Evolutionary conservation across 2,797 vertebrate genomes (phyloP), one percentile per base, ranked within the genome.

Genomic region (Pangasius krempfi): DNA sequence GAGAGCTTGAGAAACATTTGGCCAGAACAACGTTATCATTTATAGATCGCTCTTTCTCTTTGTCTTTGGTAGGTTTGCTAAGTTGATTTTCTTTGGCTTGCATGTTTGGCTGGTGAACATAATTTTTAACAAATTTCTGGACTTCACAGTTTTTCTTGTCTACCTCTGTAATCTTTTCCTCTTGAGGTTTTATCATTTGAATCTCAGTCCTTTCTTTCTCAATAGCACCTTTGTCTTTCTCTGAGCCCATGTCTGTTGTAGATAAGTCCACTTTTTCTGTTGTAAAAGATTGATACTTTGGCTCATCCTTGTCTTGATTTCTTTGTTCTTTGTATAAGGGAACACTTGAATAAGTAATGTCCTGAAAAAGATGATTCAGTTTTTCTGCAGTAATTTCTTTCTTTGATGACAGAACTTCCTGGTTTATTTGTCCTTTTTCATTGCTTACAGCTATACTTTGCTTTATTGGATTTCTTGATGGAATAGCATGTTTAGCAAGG

Each of bases 401-500:
- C 40, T 89, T 90, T n/a, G 79, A 58, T 27, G 75, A 91, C 62
- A 84, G 81, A 0, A 92, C 92, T 62, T 84, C 95, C 56, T 88
- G 90, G 37, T 25, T 78, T 25, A 85, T 70, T 70, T 94, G 94
- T 50, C 92, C 90, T 86, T 92, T 86, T 72, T 87, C 93, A 12
- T 81, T 87, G 89, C 89, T 76, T 92, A 93, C 70, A 89, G 62
- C 50, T 86, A 85, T 70, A 40, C 9, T 82, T 92, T 89, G 72
- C 91, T 93, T 96, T 66, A 83, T 66, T n/a, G 92, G 37, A 40
- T 90, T 92, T 95, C 94, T 95, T 58, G 92, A 89, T 50, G 92
- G 88, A 86, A 94, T 89, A 5, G 91, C 93, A 84, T 96, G 92
- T 88, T 93, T 89, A 13, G 94, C 94, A 84, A 95, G 95, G 20